Evolutionary conservation across 2,113 vertebrate genomes (phyloP).

Genomic region (Lonchura striata): DNA sequence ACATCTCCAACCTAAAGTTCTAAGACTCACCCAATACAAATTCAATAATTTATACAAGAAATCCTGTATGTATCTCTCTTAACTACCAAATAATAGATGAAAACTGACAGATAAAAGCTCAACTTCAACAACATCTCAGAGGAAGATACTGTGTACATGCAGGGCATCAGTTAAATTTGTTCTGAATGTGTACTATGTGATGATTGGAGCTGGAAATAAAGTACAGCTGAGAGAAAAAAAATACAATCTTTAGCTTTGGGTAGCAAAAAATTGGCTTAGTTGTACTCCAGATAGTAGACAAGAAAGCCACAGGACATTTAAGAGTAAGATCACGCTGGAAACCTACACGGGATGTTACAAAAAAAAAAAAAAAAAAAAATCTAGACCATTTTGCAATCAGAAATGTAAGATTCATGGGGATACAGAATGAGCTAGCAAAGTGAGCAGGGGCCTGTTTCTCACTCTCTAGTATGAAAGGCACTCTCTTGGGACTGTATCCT

Average conservation of each 20-base stretch:
- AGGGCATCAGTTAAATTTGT: not conserved
- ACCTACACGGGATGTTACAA: not conserved
- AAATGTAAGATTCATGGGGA: not conserved
- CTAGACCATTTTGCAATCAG: not conserved
- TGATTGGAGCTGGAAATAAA: constrained; percentile 33
- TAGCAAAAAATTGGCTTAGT: not conserved
- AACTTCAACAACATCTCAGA: not conserved
- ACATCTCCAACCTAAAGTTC: not conserved
- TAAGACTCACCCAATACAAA: constrained; percentile 17
- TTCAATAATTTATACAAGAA: constrained; percentile 61
- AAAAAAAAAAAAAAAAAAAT: not conserved
- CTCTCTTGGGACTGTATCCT: not conserved
- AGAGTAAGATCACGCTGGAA: not conserved
- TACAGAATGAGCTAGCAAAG: not conserved
- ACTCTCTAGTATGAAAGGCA: not conserved
- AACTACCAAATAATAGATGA: constrained; percentile 60
- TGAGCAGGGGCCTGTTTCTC: not conserved
- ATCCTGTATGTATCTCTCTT: not conserved
- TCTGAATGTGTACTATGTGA: not conserved
- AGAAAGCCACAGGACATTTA: not conserved
- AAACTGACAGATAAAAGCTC: constrained; percentile 58
- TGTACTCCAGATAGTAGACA: not conserved
- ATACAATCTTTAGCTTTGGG: not conserved
- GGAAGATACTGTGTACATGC: not conserved
- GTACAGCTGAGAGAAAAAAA: not conserved